Evolutionary conservation across 2,797 vertebrate genomes (phyloP).

Genomic region (Lindbergichthys nudifrons): DNA sequence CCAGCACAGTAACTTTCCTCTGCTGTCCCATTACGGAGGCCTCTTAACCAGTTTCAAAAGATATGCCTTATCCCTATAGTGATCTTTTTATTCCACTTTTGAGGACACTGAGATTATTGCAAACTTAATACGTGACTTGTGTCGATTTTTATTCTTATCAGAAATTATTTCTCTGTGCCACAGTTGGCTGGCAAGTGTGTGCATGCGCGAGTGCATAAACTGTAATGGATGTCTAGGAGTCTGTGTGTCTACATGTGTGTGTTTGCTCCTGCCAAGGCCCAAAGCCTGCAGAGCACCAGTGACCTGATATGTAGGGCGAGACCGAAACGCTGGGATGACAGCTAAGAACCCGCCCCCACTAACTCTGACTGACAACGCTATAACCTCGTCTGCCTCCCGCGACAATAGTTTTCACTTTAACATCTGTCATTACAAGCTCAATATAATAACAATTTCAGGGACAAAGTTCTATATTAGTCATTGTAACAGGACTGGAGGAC

Average conservation of each 20-base stretch:
- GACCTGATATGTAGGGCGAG: conserved; percentile 76
- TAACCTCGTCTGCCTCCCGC: conserved; percentile 63
- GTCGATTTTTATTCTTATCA: conserved; percentile 38
- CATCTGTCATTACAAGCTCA: conserved; percentile 64
- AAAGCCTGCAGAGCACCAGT: conserved; percentile 68
- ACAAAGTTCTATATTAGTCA: conserved; percentile 41
- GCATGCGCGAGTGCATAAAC: conserved; percentile 6
- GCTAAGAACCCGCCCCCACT: conserved; percentile 64
- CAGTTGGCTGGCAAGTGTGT: conserved; percentile 22
- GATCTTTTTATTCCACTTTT: conserved; percentile 14
- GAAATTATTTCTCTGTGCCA: conserved; percentile 33
- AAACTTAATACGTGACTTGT: conserved; percentile 24
- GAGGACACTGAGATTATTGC: background rate
- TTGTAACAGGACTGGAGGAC: conserved; percentile 31
- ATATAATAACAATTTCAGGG: conserved; percentile 44
- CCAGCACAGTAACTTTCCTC: conserved; percentile 18
- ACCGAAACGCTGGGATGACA: conserved; percentile 60
- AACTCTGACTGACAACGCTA: conserved; percentile 75
- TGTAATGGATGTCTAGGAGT: conserved; percentile 25
- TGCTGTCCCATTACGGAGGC: conserved; percentile 4
- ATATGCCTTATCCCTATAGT: conserved; percentile 18
- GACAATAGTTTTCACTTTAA: conserved; percentile 63
- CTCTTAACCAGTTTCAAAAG: conserved; percentile 20
- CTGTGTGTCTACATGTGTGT: conserved; percentile 21
- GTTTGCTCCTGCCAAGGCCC: conserved; percentile 45